Conservation (phyloP, 2,888 invertebrate genomes). For the Protula sp. region DNA sequence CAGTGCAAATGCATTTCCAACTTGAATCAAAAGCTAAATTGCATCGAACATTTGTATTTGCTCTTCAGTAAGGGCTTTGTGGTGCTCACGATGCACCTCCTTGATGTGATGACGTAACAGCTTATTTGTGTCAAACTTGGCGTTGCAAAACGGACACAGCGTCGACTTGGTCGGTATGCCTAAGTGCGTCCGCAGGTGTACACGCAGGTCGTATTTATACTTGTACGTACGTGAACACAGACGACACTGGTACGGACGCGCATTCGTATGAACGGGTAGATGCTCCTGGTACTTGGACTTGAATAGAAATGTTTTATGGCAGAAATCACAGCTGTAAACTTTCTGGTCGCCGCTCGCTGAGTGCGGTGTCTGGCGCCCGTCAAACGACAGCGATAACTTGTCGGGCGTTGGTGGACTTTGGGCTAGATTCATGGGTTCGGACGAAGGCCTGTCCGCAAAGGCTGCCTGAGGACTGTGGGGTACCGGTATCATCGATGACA, state of each 20-base stretch:
- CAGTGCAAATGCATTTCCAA: no score
- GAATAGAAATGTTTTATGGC: conserved; percentile 29
- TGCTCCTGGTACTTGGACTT: conserved; percentile 32
- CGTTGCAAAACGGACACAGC: conserved; percentile 28
- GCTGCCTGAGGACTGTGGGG: neutral
- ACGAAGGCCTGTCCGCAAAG: neutral
- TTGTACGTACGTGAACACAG: conserved; percentile 30
- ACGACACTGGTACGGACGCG: conserved; percentile 29
- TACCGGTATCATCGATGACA: neutral
- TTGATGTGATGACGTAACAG: conserved; percentile 24
- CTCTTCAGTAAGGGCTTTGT: conserved; percentile 21
- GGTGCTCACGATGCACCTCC: conserved; percentile 24
- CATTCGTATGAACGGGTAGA: conserved; percentile 31
- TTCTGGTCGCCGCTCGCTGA: conserved; percentile 13
- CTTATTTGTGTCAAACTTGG: conserved; percentile 28
- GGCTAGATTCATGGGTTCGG: neutral
- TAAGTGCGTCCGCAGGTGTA: conserved; percentile 29
- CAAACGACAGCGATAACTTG: neutral
- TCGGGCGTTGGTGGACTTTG: neutral
- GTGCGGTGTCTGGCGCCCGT: neutral
- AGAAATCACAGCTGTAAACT: conserved; percentile 26
- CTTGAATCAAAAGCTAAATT: no score
- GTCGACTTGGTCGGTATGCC: conserved; percentile 33
- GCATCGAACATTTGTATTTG: conserved; percentile 11
- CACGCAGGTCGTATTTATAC: conserved; percentile 31